Base-by-base conservation (phyloP, 2,113 vertebrate species). In the Callorhinus ursinus region DNA sequence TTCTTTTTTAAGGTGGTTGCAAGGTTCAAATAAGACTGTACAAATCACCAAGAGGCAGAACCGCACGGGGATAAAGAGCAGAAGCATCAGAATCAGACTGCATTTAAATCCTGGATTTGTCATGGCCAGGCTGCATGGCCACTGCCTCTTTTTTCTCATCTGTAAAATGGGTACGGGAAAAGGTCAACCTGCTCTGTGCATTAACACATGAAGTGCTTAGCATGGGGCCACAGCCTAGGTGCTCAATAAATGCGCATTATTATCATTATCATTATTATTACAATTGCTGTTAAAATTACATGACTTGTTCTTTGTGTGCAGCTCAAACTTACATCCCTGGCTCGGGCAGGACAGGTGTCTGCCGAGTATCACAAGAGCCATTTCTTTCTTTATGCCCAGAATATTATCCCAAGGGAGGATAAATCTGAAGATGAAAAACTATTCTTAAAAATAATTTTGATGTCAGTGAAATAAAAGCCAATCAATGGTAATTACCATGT, bases 161-260 rank as follows among this genome's bases (percentile, higher is more conserved):
- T 87, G 21, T 77, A 88, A 65, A 92, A 79, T 69, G 51, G 59
- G 4, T 14, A 2, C 49, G 5, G 46, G 22, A 24, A 69, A 63
- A 15, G 5, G 5, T n/a, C 15, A 14, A 2, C 21, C 33, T 31
- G 19, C 22, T 19, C 74, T 31, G 24, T 57, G 28, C 8, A 26
- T 13, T 33, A 18, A 88, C 51, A 55, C 36, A 11, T 21, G 16
- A 80, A n/a, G 8, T 11, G 2, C 77, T 49, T 53, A 74, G 22
- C 12, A 4, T 4, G 31, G 4, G 18, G 69, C 13, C 0, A 10
- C 26, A 19, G 36, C 8, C 0, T 5, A 33, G 2, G 26, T 13
- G 9, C 24, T 71, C 51, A 24, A 1, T 13, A 67, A 51, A 36
- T 16, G 10, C 11, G 36, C 1, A 0, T 51, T 19, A 31, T 39